Evolutionary conservation across 2,113 vertebrate genomes (phyloP).

Genomic region (Nycticorax nycticorax): DNA sequence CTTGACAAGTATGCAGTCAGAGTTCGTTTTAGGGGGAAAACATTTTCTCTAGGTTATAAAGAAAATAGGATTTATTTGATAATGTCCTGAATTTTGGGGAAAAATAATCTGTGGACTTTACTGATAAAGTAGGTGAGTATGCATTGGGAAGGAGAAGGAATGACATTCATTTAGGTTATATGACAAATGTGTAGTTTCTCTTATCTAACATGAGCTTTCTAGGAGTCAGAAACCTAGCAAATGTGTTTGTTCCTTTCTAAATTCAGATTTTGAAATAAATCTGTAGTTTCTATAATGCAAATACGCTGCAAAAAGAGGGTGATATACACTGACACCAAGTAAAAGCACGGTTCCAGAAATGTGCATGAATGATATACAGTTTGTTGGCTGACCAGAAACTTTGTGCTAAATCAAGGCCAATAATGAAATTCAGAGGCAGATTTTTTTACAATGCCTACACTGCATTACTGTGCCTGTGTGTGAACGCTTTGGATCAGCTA

Average conservation of each 20-base stretch:
- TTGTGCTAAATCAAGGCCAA: neutral
- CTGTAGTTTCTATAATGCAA: neutral
- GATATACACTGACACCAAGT: neutral
- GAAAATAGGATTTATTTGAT: neutral
- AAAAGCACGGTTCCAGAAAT: neutral
- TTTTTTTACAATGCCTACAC: conserved; percentile 4
- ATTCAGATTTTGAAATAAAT: neutral
- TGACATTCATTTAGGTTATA: neutral
- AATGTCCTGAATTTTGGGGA: neutral
- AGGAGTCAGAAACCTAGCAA: neutral
- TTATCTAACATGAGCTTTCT: neutral
- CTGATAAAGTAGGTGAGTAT: neutral
- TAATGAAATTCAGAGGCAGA: conserved; percentile 28
- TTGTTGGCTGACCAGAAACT: conserved; percentile 21
- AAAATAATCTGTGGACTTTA: neutral
- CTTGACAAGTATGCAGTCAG: neutral
- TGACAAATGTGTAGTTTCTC: neutral
- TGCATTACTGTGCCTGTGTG: neutral
- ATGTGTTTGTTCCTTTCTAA: neutral
- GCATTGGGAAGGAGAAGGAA: neutral
- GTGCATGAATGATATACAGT: neutral
- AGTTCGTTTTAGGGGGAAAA: neutral
- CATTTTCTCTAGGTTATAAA: neutral
- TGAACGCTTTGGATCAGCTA: neutral
- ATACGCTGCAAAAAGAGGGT: neutral